Evolutionary conservation across 37 sponge, comb jelly and placozoan species (phyloP), one percentile per base, ranked within the genome.

Genomic region (Oscarella lobularis): DNA sequence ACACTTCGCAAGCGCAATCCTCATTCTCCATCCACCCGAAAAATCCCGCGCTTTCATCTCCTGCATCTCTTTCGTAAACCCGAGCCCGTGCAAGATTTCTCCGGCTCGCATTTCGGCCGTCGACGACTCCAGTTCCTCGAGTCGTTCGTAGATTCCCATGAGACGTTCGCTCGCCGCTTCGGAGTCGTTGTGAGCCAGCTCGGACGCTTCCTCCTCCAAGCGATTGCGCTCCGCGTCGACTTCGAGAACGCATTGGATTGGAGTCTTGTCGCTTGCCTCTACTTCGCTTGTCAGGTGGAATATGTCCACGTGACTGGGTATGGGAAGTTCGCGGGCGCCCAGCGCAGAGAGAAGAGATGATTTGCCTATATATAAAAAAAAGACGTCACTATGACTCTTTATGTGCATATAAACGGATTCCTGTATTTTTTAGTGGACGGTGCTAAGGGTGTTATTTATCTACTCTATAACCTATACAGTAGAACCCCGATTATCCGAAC

Each of bases 21-120:
- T 32, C 96, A 95, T 95, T 35, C 96, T 74, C 96, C 96, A 95
- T 2, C 96, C 96, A 34, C 96, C 96, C 34, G 92, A 91, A 84
- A 95, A 95, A 72, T 95, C 91, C 38, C 73, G 79, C 33, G 78
- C 81, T 30, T 79, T 76, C 71, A 34, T 79, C 71, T 87, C 74
- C 81, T 87, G 87, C 96, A 95, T 95, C 27, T 76, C 81, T 38
- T 65, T 39, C 27, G 40, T 83, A 76, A 75, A 83, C 39, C 79
- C 76, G 40, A 88, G 78, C 31, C 87, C 92, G 80, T 66, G 31
- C 32, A 74, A 36, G 20, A 66, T 38, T 3, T 39, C 67, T 3
- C 35, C 9, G 38, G 69, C 70, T n/a, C 5, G 86, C 32, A 83
- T 82, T 74, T 90, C 92, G 66, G 91, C 91, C 2, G 66, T 86